A percentile compares a stretch with the other conserved stretches of the same genome.
These are phyloP conservation scores for Caenorhabditis zanzibari DNA, from an alignment of 2,888 invertebrate genomes.

Conservation along the genomic window DNA sequence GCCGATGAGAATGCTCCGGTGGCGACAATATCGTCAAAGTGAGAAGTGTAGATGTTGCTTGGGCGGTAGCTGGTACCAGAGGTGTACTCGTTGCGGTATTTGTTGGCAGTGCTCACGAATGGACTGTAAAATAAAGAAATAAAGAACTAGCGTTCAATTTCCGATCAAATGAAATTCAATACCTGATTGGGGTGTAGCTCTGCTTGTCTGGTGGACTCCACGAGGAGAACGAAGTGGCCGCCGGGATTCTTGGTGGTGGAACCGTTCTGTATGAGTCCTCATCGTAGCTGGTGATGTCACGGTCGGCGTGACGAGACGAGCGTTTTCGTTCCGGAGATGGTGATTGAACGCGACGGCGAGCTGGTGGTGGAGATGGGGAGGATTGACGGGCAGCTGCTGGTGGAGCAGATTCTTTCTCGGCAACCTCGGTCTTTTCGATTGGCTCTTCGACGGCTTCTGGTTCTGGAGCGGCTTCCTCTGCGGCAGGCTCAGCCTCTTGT, in stretches of 20 bases:
- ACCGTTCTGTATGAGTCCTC: slow-evolving; percentile 79
- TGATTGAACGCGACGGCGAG: slow-evolving; percentile 73
- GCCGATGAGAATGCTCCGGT: slow-evolving; percentile 82
- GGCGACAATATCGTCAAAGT: slow-evolving; percentile 82
- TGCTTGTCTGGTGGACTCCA: slow-evolving; percentile 81
- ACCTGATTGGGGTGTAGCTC: slow-evolving; percentile 80
- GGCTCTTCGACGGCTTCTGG: slow-evolving; percentile 64
- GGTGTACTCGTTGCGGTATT: slow-evolving; percentile 81
- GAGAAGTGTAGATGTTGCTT: slow-evolving; percentile 79
- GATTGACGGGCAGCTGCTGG: slow-evolving; percentile 65
- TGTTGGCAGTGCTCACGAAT: slow-evolving; percentile 76
- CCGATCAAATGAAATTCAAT: slow-evolving; percentile 12
- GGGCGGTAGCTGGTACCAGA: slow-evolving; percentile 73
- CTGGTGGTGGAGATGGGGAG: slow-evolving; percentile 76
- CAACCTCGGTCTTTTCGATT: slow-evolving; percentile 59
- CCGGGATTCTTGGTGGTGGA: slow-evolving; percentile 81
- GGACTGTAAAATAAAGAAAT: slow-evolving; percentile 63
- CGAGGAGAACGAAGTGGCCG: slow-evolving; percentile 80
- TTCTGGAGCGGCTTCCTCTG: slow-evolving; percentile 65
- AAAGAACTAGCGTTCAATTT: not conserved
- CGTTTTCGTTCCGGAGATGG: slow-evolving; percentile 73
- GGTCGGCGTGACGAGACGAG: slow-evolving; percentile 65
- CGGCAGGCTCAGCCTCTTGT: slow-evolving; percentile 65
- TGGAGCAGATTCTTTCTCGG: slow-evolving; percentile 63
- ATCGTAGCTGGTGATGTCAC: slow-evolving; percentile 75